Evolutionary conservation across 2,797 vertebrate genomes (phyloP), one percentile per base, ranked within the genome.

Genomic region (Eurystomus glaucurus): DNA sequence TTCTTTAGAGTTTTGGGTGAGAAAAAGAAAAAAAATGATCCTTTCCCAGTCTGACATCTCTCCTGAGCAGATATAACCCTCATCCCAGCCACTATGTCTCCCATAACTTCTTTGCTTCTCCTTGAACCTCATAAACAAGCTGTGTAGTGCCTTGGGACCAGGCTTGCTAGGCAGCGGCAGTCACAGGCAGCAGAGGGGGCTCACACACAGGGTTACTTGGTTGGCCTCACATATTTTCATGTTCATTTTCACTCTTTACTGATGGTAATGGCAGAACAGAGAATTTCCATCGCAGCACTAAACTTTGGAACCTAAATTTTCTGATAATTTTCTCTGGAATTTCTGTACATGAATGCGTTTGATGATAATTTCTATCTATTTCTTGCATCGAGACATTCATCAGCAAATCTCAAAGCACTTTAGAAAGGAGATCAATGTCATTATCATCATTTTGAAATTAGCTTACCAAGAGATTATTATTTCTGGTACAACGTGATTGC

Each of bases 331-430:
- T 82, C 81, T 78, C 83, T 50, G 74, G 92, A 97, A 88, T 93
- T 94, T 97, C 88, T 95, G 75, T 54, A 87, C 79, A 91, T 94
- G 90, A 93, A 94, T 96, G 76, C 78, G 93, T 96, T 76, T 96
- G 96, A 96, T 89, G 91, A 93, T 97, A 96, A 97, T 97, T 96
- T 95, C 64, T 92, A 94, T 96, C 96, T 95, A 88, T 93, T 96
- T 95, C 89, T 95, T 91, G 75, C 89, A 95, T 85, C 3, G 5
- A 95, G 94, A 91, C 94, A 37, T 91, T 97, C 95, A 97, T 96
- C 92, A 96, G 94, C 91, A 95, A 94, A 95, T 94, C 91, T 97
- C 87, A 90, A 88, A 91, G 91, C 94, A 93, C 94, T 97, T 95
- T 80, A 94, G 89, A 95, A 94, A 96, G 91, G 87, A 95, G 91